phyloP scores from a whole-genome alignment of 1,140 invertebrate species.

The Drosophila elegans region DNA sequence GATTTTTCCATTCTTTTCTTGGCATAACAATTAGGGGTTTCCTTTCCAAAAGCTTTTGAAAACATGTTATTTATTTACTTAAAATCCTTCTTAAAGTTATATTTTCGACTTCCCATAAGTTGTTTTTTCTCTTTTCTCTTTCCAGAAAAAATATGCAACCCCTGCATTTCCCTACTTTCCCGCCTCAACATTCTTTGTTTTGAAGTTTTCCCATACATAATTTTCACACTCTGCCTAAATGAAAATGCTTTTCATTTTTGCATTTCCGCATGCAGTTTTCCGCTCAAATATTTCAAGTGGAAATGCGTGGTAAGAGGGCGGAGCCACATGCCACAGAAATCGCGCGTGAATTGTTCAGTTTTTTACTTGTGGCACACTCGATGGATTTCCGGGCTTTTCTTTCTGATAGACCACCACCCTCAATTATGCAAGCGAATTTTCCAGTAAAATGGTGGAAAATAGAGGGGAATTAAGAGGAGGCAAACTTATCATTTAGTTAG shows the following conservation, averaged over 20 bases:
- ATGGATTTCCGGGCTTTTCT: constrained; percentile 56
- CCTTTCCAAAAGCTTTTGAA: too few species aligned
- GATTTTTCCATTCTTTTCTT: neutral
- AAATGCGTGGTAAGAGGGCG: constrained; percentile 8
- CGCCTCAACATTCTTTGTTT: constrained; percentile 13
- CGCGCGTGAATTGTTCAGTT: constrained; percentile 41
- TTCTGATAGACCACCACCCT: constrained; percentile 21
- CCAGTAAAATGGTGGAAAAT: constrained; percentile 25
- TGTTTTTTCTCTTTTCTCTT: too few species aligned
- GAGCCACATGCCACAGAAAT: constrained; percentile 23
- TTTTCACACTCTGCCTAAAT: constrained; percentile 47
- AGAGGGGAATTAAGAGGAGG: constrained; percentile 6
- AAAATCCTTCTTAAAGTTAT: too few species aligned
- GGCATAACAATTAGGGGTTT: too few species aligned
- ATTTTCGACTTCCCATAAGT: too few species aligned
- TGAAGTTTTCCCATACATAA: constrained; percentile 15
- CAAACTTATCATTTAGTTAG: constrained; percentile 29
- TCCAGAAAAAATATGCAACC: too few species aligned
- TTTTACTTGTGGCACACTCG: constrained; percentile 24
- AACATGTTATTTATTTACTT: too few species aligned
- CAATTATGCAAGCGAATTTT: constrained; percentile 44
- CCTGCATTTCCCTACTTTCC: too few species aligned
- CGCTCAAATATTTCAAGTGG: constrained; percentile 16
- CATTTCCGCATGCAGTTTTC: constrained; percentile 42
- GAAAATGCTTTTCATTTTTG: constrained; percentile 48